Evolutionary conservation across 2,797 vertebrate species (phyloP).

Genomic region (Salarias fasciatus): DNA sequence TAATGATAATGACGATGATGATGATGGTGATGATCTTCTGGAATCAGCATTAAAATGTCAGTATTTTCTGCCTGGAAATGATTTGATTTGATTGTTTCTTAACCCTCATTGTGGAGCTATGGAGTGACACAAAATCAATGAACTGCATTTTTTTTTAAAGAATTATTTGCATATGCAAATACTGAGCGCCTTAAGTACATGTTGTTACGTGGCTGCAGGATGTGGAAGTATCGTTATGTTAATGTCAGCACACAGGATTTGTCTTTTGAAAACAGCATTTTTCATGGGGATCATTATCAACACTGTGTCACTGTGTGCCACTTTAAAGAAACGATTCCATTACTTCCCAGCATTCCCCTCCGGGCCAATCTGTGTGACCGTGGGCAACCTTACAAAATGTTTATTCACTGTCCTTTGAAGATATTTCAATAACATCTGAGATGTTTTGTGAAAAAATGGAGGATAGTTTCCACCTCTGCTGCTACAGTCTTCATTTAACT

Average conservation of each 20-base stretch:
- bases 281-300: conserved; percentile 81
- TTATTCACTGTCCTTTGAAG: conserved; percentile 76
- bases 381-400: conserved; percentile 75
- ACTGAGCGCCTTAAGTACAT: conserved; percentile 71
- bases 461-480: no score
- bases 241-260: conserved; percentile 77
- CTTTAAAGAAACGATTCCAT: conserved; percentile 78
- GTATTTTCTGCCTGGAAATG: no score
- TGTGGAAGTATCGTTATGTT: conserved; percentile 81
- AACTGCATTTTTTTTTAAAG: conserved; percentile 65
- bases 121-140: conserved; percentile 80
- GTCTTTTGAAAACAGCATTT: conserved; percentile 78
- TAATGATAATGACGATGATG: no score
- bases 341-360: conserved; percentile 74
- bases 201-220: conserved; percentile 80
- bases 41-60: no score
- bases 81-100: no score
- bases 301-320: conserved; percentile 74
- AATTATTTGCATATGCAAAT: conserved; percentile 82
- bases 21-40: no score
- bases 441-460: no score
- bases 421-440: conserved; percentile 69
- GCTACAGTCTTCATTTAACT: no score
- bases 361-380: conserved; percentile 70
- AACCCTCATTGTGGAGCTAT: conserved; percentile 75